Evolutionary conservation across 2,113 vertebrate genomes (phyloP).

Genomic region (Cryptomyrus ogoouensis): DNA sequence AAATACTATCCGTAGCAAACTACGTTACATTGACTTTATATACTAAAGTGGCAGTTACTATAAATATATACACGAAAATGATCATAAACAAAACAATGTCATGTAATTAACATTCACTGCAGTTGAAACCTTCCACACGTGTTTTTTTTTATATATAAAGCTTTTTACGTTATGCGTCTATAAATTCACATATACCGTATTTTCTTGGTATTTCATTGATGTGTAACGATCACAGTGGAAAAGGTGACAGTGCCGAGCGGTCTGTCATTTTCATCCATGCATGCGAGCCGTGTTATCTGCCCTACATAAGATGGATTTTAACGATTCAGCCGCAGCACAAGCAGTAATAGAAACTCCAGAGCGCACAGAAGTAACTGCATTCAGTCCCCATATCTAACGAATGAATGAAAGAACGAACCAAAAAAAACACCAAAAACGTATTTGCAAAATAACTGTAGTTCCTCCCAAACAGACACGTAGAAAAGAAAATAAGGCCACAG

Average conservation of each 20-base stretch:
- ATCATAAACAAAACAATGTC: not conserved
- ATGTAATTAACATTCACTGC: not conserved
- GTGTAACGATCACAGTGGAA: not conserved
- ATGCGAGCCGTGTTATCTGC: slow-evolving; percentile 7
- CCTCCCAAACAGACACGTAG: not conserved
- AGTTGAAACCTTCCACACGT: not conserved
- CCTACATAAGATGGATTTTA: not conserved
- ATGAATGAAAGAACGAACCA: not conserved
- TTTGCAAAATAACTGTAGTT: not conserved
- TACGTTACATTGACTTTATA: not conserved
- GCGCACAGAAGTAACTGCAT: not conserved
- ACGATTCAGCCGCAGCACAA: not conserved
- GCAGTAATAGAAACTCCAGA: not conserved
- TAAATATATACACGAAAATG: not conserved
- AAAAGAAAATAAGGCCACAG: slow-evolving; percentile 14
- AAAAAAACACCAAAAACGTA: not conserved
- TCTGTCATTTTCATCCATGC: not conserved
- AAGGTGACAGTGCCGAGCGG: not conserved
- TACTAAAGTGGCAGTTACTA: slow-evolving; percentile 14
- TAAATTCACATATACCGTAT: not conserved
- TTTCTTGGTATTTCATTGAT: not conserved
- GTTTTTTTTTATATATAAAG: not conserved
- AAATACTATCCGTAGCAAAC: slow-evolving; percentile 16
- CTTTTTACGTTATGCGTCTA: not conserved
- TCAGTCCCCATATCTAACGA: not conserved